Base-by-base conservation (phyloP, 2,888 invertebrate species). In the Rhogogaster chlorosoma region DNA sequence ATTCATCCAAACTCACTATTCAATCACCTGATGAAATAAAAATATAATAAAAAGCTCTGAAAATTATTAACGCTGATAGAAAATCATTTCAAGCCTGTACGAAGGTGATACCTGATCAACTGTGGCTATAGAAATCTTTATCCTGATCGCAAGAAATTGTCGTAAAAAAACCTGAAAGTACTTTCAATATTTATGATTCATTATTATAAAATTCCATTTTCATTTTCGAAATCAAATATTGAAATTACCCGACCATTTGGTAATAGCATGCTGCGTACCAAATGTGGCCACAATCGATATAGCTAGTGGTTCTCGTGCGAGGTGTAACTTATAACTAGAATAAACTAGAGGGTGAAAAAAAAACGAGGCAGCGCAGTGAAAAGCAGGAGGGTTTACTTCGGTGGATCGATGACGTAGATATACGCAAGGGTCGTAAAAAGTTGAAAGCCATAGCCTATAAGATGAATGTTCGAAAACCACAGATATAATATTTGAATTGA, bases 271-370 rank as follows among this genome's bases (percentile, higher is more conserved):
- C 18, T 49, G 29, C 80, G 29, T 22, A 38, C 61, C 4, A 80
- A 80, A 80, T 61, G 80, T 38, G 61, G 22, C 57, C 38, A 12
- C 10, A 61, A 61, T 38, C 38, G 80, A 80, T 38, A 15, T 71
- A 36, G 15, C 45, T 53, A 32, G 61, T 61, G 26, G 80, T 57
- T 26, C 10, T 22, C 57, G 29, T 36, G 10, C 77, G 32, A 53
- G 53, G 57, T 61, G 80, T 80, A 80, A 80, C 80, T 80, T 61
- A 57, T 57, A 61, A 80, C 80, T 80, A 61, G 22, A 61, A 80
- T 61, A 29, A 61, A 38, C 22, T 29, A 57, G 36, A 36, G 38
- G 61, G 26, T 61, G 2, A 15, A n/a, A n/a, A 71, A 26, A 80
- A 38, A 9, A 36, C 22, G 42, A 22, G 18, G 57, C 12, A 80